Conservation (phyloP, 2,113 vertebrate species). For the Riparia riparia region DNA sequence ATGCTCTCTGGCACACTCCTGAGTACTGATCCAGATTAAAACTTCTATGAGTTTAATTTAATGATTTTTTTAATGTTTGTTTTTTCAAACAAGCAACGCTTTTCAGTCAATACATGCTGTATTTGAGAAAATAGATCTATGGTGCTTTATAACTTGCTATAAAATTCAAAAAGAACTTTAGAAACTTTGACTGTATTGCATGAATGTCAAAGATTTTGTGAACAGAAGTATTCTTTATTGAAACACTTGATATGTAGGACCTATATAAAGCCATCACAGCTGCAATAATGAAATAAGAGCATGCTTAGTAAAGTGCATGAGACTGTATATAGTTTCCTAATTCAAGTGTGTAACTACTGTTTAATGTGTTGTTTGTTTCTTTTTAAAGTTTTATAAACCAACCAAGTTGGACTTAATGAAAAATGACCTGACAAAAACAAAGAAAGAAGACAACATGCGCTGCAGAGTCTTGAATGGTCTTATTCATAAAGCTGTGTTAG, state of each 20-base stretch:
- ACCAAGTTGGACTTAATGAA: constrained; percentile 15
- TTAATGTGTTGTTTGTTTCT: background rate
- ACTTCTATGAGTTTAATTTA: background rate
- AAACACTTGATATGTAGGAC: background rate
- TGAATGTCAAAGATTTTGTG: background rate
- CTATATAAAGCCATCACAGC: background rate
- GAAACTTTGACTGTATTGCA: background rate
- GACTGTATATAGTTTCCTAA: background rate
- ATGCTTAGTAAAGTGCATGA: background rate
- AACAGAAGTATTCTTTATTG: background rate
- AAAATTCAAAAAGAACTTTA: background rate
- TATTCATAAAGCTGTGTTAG: constrained; percentile 78
- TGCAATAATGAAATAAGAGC: background rate
- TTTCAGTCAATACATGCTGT: background rate
- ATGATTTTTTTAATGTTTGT: background rate
- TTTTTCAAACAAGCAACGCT: background rate
- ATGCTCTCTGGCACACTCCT: rapidly evolving
- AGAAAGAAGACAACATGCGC: constrained; percentile 75
- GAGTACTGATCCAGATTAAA: background rate
- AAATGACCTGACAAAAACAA: constrained; percentile 36
- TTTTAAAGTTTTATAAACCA: constrained; percentile 55
- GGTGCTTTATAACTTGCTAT: background rate
- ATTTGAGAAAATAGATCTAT: background rate
- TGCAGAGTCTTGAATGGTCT: constrained; percentile 73
- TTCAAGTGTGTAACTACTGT: background rate